Evolutionary conservation across 2,113 vertebrate species (phyloP).

Genomic region (Hippocampus mohnikei): DNA sequence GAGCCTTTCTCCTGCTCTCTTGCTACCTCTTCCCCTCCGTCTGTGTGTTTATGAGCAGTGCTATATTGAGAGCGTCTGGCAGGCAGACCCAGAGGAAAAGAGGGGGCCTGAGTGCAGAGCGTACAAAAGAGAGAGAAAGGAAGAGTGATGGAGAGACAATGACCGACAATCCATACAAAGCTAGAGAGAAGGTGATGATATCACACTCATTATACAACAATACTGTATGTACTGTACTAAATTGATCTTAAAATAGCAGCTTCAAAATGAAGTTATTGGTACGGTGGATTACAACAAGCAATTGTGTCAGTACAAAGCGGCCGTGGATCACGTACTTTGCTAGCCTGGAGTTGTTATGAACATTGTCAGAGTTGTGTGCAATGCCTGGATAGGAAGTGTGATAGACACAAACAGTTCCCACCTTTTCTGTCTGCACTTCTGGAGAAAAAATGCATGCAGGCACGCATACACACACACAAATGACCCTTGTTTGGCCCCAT

Average conservation of each 20-base stretch:
- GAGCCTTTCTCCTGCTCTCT: slow-evolving; percentile 53
- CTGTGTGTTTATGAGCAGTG: slow-evolving; percentile 83
- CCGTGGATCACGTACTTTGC: not conserved
- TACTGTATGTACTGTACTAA: not conserved
- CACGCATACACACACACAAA: too few species aligned
- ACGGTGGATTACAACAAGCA: not conserved
- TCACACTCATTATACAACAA: not conserved
- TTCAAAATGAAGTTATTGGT: not conserved
- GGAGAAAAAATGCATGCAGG: too few species aligned
- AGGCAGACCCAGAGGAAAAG: slow-evolving; percentile 77
- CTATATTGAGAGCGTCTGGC: slow-evolving; percentile 87
- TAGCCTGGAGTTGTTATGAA: not conserved
- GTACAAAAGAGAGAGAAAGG: slow-evolving; percentile 38
- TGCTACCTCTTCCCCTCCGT: slow-evolving; percentile 38
- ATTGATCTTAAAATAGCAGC: not conserved
- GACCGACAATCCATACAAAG: slow-evolving; percentile 6
- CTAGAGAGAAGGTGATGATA: slow-evolving; percentile 14
- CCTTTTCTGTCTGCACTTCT: not conserved
- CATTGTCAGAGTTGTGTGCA: not conserved
- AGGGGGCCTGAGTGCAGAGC: slow-evolving; percentile 59
- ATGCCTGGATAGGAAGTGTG: not conserved
- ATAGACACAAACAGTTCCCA: not conserved
- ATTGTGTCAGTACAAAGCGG: not conserved
- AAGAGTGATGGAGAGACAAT: slow-evolving; percentile 20
- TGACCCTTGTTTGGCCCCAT: too few species aligned